These are phyloP conservation scores for Lerema accius DNA, from an alignment of 1,140 invertebrate genomes.

Conservation along the genomic window DNA sequence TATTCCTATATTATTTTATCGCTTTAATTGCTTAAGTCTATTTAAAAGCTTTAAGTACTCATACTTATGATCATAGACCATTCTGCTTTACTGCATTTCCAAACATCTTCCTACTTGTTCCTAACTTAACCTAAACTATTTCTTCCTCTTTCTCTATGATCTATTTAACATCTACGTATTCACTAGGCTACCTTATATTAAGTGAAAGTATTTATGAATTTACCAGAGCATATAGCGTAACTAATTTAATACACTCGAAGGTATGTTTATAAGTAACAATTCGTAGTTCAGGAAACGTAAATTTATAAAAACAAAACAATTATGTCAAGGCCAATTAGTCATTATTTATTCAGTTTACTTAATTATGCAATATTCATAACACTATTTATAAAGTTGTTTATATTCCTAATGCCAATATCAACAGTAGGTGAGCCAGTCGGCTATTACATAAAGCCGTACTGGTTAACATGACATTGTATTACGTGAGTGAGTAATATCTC, in stretches of 20 bases:
- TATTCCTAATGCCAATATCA: neutral
- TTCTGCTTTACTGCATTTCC: too few species aligned
- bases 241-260: constrained; percentile 30
- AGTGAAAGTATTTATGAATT: constrained; percentile 38
- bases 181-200: constrained; percentile 14
- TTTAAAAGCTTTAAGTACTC: too few species aligned
- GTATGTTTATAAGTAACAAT: constrained; percentile 23
- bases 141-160: neutral
- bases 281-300: constrained; percentile 2
- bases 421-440: neutral
- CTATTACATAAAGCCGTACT: constrained; percentile 22
- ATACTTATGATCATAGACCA: too few species aligned
- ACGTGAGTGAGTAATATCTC: constrained; percentile 33
- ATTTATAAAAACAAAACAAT: constrained; percentile 7
- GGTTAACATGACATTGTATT: constrained; percentile 27
- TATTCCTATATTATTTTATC: too few species aligned
- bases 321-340: constrained; percentile 7
- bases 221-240: constrained; percentile 41
- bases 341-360: neutral
- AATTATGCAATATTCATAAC: constrained; percentile 1
- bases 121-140: neutral
- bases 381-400: neutral
- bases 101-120: too few species aligned
- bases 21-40: too few species aligned
- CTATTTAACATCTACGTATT: neutral